A percentile compares a stretch with the other conserved stretches of the same genome.
Evolutionary conservation across 1,140 invertebrate genomes (phyloP).

Genomic region (Fopius arisanus): DNA sequence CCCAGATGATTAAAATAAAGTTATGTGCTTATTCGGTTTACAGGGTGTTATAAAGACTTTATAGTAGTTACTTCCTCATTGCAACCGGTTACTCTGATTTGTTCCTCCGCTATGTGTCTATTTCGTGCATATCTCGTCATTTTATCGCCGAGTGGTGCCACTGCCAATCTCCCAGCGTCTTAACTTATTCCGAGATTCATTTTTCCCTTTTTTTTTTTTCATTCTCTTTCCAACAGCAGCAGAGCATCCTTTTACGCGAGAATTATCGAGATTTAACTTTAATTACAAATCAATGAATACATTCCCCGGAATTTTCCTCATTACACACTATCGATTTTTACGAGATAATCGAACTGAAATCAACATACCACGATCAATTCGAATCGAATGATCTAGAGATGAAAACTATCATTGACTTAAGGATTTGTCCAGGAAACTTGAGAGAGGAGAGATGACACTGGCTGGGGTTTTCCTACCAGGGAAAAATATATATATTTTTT

Average conservation of each 20-base stretch:
- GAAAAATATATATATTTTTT: too few relatives aligned
- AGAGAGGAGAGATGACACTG: too few relatives aligned
- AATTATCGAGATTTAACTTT: constrained; percentile 35
- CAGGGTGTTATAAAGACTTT: constrained; percentile 3
- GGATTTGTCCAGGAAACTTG: too few relatives aligned
- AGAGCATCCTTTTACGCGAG: constrained; percentile 27
- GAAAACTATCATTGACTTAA: too few relatives aligned
- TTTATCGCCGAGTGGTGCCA: neutral
- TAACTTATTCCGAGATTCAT: neutral
- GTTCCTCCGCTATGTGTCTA: neutral
- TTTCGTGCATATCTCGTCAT: neutral
- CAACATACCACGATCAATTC: too few relatives aligned
- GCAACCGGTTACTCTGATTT: neutral
- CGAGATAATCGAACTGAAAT: too few relatives aligned
- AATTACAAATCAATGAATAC: too few relatives aligned
- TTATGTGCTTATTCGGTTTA: neutral
- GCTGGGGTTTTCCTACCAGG: too few relatives aligned
- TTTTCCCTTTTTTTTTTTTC: neutral
- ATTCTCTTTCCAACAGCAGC: too few relatives aligned
- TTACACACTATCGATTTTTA: too few relatives aligned
- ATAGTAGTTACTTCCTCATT: neutral
- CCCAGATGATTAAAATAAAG: neutral
- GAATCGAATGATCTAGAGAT: too few relatives aligned
- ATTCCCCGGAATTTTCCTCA: too few relatives aligned
- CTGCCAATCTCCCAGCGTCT: neutral